Base-by-base conservation (phyloP, 2,113 vertebrate species). In the Brachirus orientalis region DNA sequence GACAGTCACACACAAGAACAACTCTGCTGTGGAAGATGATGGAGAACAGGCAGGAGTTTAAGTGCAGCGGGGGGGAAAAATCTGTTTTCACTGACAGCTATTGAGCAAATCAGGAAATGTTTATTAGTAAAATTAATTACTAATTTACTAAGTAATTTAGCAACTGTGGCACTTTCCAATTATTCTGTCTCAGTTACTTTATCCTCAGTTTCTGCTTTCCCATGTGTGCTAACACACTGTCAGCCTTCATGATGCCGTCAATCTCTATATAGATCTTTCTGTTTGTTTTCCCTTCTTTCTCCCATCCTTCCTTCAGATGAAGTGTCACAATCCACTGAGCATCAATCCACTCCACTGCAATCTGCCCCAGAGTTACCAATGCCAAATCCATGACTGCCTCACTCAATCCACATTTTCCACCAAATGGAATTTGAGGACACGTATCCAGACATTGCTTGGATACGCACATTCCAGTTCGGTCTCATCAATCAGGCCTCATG, bases 351-450 rank as follows among this genome's bases (percentile, higher is more conserved):
- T 73, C 75, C 60, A 69, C 18, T 8, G 71, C 87, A 90, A 91
- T 90, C 88, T 88, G 82, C 86, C 86, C 83, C 81, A 84, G 81
- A 86, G 89, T 84, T 83, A 83, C 79, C 36, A 54, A 81, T 82
- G 88, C 86, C 83, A 86, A 87, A 86, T 83, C 77, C 84, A 85
- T 80, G 86, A 88, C 86, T 86, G 89, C 90, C 76, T 88, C 89
- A 83, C 90, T 92, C 88, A 87, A 90, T 92, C 86, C 90, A 88
- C 90, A 90, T 92, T 90, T 92, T 90, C 89, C 77, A 88, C 80
- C 82, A 87, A 89, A 86, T 89, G 83, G 86, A 86, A 86, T 88
- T 88, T 86, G 87, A 86, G 86, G 85, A 89, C 88, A 82, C 75
- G 79, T 86, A 80, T 79, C 77, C 80, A 85, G 90, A 90, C 87